A percentile compares a stretch with the other conserved stretches of the same genome.
These are phyloP conservation scores for Calidris pygmaea DNA, from an alignment of 2,113 vertebrate species.

Conservation along the genomic window DNA sequence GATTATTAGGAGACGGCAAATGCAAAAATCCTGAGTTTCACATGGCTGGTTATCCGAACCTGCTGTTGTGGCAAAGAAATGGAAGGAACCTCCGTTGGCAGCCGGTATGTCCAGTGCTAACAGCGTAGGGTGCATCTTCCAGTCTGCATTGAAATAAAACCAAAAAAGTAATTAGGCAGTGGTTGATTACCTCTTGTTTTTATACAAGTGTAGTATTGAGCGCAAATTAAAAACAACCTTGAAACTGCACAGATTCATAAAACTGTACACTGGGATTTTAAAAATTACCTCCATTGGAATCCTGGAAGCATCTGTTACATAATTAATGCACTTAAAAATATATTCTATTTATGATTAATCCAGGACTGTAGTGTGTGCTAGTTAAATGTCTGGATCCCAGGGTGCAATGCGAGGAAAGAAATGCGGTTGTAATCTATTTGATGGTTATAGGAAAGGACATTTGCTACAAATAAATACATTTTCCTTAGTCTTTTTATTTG, in stretches of 20 bases:
- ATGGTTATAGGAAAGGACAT: constrained; percentile 46
- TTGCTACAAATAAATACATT: constrained; percentile 62
- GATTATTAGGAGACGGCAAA: neutral
- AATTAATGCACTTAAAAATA: constrained; percentile 70
- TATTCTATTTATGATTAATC: constrained; percentile 68
- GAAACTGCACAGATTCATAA: constrained; percentile 34
- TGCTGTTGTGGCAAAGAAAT: neutral
- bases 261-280: constrained; percentile 45
- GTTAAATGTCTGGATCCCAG: constrained; percentile 64
- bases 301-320: constrained; percentile 69
- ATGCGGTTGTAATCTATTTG: constrained; percentile 35
- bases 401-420: constrained; percentile 30
- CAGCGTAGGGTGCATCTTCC: neutral
- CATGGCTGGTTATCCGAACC: accelerated
- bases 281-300: constrained; percentile 64
- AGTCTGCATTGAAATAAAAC: neutral
- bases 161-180: neutral
- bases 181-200: constrained; percentile 2
- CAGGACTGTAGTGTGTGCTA: constrained; percentile 48
- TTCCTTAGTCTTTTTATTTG: constrained; percentile 58
- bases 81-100: neutral
- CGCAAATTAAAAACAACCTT: constrained; percentile 42
- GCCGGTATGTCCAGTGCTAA: accelerated
- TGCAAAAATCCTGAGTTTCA: neutral
- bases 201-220: neutral